phyloP scores from a whole-genome alignment of 2,113 vertebrate species.

The Erythrocercus mccallii region DNA sequence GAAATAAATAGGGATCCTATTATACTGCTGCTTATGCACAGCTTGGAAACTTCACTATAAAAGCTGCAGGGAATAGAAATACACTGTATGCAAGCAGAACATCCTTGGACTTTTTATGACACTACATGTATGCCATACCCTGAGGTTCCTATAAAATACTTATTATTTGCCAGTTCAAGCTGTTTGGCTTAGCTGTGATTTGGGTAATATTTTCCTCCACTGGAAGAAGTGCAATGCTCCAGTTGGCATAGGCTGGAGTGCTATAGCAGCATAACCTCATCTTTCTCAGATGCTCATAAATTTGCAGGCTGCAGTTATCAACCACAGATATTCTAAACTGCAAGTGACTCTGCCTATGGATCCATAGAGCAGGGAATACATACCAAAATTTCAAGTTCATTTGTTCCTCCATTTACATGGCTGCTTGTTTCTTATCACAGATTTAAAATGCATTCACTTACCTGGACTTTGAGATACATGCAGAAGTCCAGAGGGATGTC shows the following conservation, averaged over 20 bases:
- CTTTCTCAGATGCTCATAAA: neutral
- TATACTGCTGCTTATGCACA: neutral
- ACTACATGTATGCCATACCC: neutral
- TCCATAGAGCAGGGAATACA: neutral
- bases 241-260: neutral
- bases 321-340: neutral
- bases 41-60: neutral
- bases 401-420: neutral
- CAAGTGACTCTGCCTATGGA: neutral
- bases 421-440: neutral
- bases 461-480: neutral
- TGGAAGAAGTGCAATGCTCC: neutral
- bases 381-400: neutral
- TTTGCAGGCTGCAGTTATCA: neutral
- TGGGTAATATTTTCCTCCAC: neutral
- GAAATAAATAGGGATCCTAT: neutral
- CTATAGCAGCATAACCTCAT: neutral
- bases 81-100: neutral
- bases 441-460: neutral
- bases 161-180: neutral
- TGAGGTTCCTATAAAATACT: neutral
- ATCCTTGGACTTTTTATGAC: neutral
- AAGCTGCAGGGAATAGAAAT: neutral
- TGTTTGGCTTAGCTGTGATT: neutral
- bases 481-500: neutral